phyloP scores from a whole-genome alignment of 2,113 vertebrate genomes.

The Alouatta palliata region DNA sequence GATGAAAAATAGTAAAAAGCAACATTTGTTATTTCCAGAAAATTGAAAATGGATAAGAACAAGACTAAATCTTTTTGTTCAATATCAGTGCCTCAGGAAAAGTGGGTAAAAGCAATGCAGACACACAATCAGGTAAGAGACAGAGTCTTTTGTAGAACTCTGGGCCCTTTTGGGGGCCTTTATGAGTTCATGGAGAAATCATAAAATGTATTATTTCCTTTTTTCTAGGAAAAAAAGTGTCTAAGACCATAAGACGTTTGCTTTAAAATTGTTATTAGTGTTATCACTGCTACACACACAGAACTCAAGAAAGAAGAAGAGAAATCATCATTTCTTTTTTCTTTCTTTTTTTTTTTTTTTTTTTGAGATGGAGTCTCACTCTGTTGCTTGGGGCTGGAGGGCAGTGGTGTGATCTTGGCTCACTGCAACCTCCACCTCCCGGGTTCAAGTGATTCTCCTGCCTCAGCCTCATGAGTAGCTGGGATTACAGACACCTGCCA shows the following conservation, averaged over 20 bases:
- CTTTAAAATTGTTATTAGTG: neutral
- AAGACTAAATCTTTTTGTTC: neutral
- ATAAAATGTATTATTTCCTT: neutral
- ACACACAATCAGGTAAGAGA: neutral
- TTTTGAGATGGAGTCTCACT: too few species aligned
- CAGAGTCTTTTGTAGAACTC: neutral
- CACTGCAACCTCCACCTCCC: too few species aligned
- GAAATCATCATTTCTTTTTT: neutral
- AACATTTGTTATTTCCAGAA: slow-evolving; percentile 5
- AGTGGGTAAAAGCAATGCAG: neutral
- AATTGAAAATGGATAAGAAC: neutral
- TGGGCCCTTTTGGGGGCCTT: neutral
- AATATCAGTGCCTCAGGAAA: neutral
- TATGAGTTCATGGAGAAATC: neutral
- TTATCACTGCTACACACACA: neutral
- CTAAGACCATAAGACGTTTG: neutral
- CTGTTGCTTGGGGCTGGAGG: too few species aligned
- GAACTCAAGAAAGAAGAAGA: neutral
- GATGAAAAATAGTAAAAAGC: slow-evolving; percentile 1
- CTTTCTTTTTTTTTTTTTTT: too few species aligned
- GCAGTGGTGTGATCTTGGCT: too few species aligned
- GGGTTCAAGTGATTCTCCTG: too few species aligned
- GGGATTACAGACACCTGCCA: too few species aligned
- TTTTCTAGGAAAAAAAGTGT: neutral
- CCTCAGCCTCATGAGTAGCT: too few species aligned